Evolutionary conservation across 2,888 invertebrate genomes (phyloP), one percentile per base, ranked within the genome.

Genomic region (Phymatocera aterrima): DNA sequence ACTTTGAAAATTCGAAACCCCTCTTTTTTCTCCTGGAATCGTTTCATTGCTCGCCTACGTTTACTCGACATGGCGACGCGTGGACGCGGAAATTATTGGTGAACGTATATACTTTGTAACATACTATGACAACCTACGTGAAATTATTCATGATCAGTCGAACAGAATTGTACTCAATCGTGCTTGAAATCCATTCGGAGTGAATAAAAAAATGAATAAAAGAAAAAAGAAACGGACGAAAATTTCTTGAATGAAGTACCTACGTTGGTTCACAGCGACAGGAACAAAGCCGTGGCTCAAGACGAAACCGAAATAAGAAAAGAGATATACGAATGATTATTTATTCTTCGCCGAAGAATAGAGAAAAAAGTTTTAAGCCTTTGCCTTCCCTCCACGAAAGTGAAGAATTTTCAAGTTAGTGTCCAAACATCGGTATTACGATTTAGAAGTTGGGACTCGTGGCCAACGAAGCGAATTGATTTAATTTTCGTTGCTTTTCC

Each of bases 341-440:
- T 84, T 85, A 84, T 80, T 82, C 81, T 79, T 80, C 31, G 72
- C 70, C 60, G 43, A 60, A 70, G 46, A 72, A 60, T n/a, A 61
- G 72, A 18, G n/a, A 6, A 57, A 31, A 77, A 80, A 83, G 79
- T 81, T 81, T 83, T 83, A 86, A 86, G 86, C 86, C 86, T 86
- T 86, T 84, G 82, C 77, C 80, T 80, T 77, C 15, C 43, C 46
- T 48, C 8, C 37, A 51, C 15, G n/a, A 12, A 28, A 48, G 68
- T 48, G 57, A 54, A 48, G 68, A 77, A 74, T 70, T 34, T 48
- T 54, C 74, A 60, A 77, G 24, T 68, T 82, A 80, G 82, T 86
- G 84, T 86, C 84, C 85, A 86, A 86, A 86, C 84, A 86, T 84
- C 61, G 83, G 81, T 79, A 87, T 86, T 87, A 82, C 83, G 79